These are phyloP conservation scores for Lasioglossum marginatum DNA, from an alignment of 2,888 invertebrate genomes.

Conservation along the genomic window DNA sequence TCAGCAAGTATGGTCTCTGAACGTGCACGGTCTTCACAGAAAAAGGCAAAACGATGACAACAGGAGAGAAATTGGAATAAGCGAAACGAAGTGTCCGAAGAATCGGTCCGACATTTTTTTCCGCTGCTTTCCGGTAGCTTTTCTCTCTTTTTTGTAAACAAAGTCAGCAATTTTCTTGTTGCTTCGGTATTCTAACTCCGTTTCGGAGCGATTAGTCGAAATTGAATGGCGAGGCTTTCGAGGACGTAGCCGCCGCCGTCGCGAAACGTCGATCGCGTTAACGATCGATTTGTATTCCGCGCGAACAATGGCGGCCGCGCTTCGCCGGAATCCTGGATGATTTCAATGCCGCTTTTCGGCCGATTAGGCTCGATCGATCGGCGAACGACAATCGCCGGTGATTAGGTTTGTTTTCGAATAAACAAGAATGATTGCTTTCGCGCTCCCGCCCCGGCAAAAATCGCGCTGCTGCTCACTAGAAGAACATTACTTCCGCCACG, in stretches of 20 bases:
- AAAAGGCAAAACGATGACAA: neutral
- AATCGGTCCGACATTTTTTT: neutral
- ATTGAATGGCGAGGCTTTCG: conserved; percentile 44
- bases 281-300: conserved; percentile 57
- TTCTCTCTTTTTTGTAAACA: neutral
- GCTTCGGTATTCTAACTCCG: conserved; percentile 14
- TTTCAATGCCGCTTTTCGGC: conserved; percentile 26
- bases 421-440: conserved; percentile 6
- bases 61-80: neutral
- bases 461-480: neutral
- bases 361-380: conserved; percentile 37
- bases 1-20: neutral
- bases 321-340: conserved; percentile 9
- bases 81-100: neutral
- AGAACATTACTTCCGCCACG: neutral
- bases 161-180: conserved; percentile 38
- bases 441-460: neutral
- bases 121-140: neutral
- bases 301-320: conserved; percentile 32
- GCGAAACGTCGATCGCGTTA: conserved; percentile 50
- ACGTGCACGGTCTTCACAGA: neutral
- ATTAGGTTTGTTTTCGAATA: conserved; percentile 21
- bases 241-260: conserved; percentile 8
- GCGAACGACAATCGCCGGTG: conserved; percentile 35
- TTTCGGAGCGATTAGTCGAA: conserved; percentile 43